Conservation (phyloP, 2,113 vertebrate genomes). For the Axis porcinus region DNA sequence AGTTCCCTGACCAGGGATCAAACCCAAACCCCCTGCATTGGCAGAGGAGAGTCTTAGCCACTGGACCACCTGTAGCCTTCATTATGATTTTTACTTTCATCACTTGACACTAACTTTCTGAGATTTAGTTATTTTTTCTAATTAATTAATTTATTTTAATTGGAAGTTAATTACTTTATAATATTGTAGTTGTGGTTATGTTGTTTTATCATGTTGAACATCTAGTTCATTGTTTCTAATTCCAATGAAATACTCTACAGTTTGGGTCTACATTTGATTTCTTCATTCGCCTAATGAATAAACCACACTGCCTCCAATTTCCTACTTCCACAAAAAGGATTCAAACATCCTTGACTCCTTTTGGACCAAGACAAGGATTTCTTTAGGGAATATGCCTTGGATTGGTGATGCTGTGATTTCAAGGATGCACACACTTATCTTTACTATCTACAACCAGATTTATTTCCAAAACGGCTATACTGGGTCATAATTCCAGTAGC, state of each 20-base stretch:
- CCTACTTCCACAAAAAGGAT: not conserved
- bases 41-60: not conserved
- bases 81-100: not conserved
- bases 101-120: not conserved
- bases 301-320: not conserved
- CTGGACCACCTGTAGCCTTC: not conserved
- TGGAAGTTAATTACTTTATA: not conserved
- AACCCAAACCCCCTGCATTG: not conserved
- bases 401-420: not conserved
- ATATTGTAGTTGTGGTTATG: not conserved
- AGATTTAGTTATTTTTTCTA: not conserved
- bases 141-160: not conserved
- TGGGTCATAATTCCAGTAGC: not conserved
- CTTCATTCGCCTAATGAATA: not conserved
- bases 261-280: not conserved
- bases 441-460: not conserved
- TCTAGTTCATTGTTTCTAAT: not conserved
- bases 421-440: not conserved
- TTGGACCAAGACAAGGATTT: not conserved
- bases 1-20: not conserved
- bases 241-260: not conserved
- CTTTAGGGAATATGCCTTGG: not conserved
- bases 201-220: not conserved
- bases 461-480: not conserved
- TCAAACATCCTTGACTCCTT: not conserved